These are phyloP conservation scores for Gorsachius goisagi DNA, from an alignment of 2,113 vertebrate genomes.

Conservation along the genomic window DNA sequence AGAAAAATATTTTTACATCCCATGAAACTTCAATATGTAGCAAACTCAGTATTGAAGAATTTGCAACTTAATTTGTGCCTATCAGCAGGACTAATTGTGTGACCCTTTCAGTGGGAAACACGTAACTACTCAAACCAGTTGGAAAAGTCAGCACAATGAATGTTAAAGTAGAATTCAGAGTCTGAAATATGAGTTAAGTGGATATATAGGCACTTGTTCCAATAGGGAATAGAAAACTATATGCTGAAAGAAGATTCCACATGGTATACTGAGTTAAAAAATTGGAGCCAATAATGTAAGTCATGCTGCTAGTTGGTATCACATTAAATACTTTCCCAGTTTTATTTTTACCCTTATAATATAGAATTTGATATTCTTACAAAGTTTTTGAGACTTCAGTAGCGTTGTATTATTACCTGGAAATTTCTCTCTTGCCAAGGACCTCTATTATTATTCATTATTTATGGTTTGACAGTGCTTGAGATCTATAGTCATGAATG, in stretches of 20 bases:
- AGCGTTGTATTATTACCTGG: background rate
- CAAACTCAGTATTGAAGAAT: background rate
- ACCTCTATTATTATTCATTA: background rate
- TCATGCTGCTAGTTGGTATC: background rate
- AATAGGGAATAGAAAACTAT: background rate
- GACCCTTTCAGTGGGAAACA: background rate
- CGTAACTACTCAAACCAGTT: background rate
- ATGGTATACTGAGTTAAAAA: background rate
- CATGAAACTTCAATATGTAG: background rate
- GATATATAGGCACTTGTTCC: fast-evolving
- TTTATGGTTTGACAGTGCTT: background rate
- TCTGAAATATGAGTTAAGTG: background rate
- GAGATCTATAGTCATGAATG: background rate
- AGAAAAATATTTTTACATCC: background rate
- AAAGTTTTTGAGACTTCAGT: background rate
- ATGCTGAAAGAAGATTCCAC: background rate
- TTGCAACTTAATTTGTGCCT: background rate
- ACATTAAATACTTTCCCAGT: background rate
- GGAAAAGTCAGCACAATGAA: background rate
- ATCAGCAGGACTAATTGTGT: background rate
- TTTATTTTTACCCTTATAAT: background rate
- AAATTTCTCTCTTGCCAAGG: background rate
- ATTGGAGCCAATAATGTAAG: background rate
- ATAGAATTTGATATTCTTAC: background rate
- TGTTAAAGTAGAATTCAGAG: background rate